Evolutionary conservation across 2,113 vertebrate genomes (phyloP), one percentile per base, ranked within the genome.

Genomic region (Stercorarius parasiticus): DNA sequence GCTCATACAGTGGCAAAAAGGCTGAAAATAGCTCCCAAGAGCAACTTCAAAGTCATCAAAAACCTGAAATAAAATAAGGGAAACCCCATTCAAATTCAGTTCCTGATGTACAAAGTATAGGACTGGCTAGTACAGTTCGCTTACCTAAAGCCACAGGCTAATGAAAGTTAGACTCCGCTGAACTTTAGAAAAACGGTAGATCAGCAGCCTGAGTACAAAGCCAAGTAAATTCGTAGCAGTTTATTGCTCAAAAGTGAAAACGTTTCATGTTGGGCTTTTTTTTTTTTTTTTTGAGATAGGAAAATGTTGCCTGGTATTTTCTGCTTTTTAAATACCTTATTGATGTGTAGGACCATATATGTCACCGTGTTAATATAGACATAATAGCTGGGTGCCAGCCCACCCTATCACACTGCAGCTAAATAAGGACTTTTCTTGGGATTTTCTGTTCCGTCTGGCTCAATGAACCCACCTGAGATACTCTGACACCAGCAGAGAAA

Each of bases 41-140:
- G 74, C 58, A 89, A 81, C 78, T 79, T 91, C 58, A 92, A 86
- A 95, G 73, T 49, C 38, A 34, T 76, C 53, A 91, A 89, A 96
- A 88, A 23, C 20, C 49, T 94, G 88, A 91, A 80, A 84, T 85
- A 66, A 88, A 91, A 50, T 59, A 59, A 77, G 67, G 27, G 53
- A 82, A 97, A 70, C 56, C 49, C 62, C 56, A 85, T 80, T 85
- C 61, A 87, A 59, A 95, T 90, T 56, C 91, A 34, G 42, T 69
- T 94, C 40, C 34, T 76, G 74, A 90, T 82, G 66, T 90, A 91
- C 34, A 82, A 93, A 87, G 70, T 20, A 20, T 36, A 65, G 36
- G 30, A 72, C 49, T 58, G 50, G 74, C 79, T 88, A 70, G 92
- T 45, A 38, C 26, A 85, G 70, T 79, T 90, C 3, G 0, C 53